A percentile compares a stretch with the other conserved stretches of the same genome.
Evolutionary conservation across 2,797 vertebrate species (phyloP).

Genomic region (Hafferia zeledoni): DNA sequence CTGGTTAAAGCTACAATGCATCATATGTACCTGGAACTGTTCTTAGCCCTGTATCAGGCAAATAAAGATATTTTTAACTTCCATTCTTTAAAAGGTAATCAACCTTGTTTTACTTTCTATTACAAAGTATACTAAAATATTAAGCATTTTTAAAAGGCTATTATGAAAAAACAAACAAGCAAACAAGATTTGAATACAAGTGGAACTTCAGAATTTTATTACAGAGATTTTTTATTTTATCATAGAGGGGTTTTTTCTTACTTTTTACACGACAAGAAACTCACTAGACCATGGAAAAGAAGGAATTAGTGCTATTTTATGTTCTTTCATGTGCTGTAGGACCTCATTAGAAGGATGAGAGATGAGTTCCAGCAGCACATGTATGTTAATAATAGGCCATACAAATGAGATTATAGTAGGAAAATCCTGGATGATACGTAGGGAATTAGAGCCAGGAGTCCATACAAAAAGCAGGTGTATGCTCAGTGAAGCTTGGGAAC

Average conservation of each 20-base stretch:
- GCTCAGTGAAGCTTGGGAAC: neutral
- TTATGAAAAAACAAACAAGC: neutral
- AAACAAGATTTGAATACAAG: neutral
- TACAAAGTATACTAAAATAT: neutral
- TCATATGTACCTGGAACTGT: neutral
- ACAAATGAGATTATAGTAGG: constrained; percentile 34
- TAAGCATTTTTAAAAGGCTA: neutral
- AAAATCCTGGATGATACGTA: neutral
- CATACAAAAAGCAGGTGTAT: neutral
- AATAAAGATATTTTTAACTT: constrained; percentile 23
- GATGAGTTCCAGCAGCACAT: neutral
- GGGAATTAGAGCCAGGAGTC: neutral
- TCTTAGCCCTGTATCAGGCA: neutral
- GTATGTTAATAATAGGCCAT: constrained; percentile 20
- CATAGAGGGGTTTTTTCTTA: neutral
- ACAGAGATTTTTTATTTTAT: neutral
- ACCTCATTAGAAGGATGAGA: neutral
- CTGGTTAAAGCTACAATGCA: neutral
- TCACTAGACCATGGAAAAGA: neutral
- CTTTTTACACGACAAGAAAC: neutral
- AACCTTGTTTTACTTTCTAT: neutral
- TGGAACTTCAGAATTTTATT: neutral
- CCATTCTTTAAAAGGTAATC: neutral
- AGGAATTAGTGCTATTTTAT: neutral
- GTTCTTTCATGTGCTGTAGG: neutral